Base-by-base conservation (phyloP, 1,140 invertebrate genomes). In the Caenorhabditis briggsae region DNA sequence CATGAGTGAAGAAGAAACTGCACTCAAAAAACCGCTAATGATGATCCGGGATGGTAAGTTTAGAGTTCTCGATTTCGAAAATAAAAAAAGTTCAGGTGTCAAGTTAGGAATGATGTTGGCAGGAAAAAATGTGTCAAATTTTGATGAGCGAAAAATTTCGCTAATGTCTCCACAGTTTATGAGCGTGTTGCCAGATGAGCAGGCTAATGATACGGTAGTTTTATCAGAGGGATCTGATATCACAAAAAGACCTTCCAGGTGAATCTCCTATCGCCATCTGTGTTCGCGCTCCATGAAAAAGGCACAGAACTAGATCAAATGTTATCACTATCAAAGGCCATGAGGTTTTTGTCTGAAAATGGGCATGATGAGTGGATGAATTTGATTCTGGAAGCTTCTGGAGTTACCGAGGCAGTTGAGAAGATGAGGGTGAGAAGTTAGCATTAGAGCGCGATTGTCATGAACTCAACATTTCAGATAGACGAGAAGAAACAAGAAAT, bases 231-330 rank as follows among this genome's bases (percentile, higher is more conserved):
- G n/a, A 8, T 16, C 5, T 9, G n/a, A n/a, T 33, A n/a, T 48
- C 9, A 43, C 33, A 50, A 25, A 2, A 50, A 9, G 2, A 16
- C 2, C 8, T 20, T 50, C 14, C 53, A 90, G 89, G 56, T 90
- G 12, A 82, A 65, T 20, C 23, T 90, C 5, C 83, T 90, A 23
- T 90, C 89, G 7, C 89, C 89, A 8, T 90, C 89, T 2, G 82
- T 90, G n/a, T 89, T 90, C n/a, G 64, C 82, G 18, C 82, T 90
- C 43, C 89, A 90, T 70, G 74, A 88, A 23, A 82, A 90, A 43
- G 89, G 89, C 0, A 43, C 50, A n/a, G 83, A 87, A 33, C 48
- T 89, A 0, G 88, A 90, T 23, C 87, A 88, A n/a, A 16, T 46
- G 46, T n/a, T 85, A 8, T 70, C 48, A 12, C 23, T 85, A 8